Evolutionary conservation across 2,888 invertebrate species (phyloP), one percentile per base, ranked within the genome.

Genomic region (Aproaerema taeniolella): DNA sequence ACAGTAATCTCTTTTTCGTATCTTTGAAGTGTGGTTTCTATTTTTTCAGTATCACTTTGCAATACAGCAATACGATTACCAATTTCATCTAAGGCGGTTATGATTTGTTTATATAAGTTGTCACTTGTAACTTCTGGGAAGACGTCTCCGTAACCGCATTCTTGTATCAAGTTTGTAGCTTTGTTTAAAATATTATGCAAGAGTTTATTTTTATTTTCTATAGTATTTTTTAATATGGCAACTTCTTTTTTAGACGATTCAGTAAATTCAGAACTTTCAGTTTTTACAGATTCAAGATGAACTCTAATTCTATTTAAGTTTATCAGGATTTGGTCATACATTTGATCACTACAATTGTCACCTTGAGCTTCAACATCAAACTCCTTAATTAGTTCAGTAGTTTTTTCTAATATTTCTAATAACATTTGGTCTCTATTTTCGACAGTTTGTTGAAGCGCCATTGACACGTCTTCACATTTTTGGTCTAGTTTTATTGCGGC

Each of bases 51-150:
- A 7, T 35, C 35, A 15, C 26, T 35, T 35, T 35, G 15, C n/a
- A n/a, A n/a, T n/a, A 26, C 20, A 26, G 10, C 6, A 13, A 25
- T n/a, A 35, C 12, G 13, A 10, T 26, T 12, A 11, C 42, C 42
- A 39, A 76, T 59, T 50, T 61, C 58, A 10, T 75, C 61, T 36
- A 82, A 56, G 1, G 53, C 55, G n/a, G 52, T 30, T 20, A 63
- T 32, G 33, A 78, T 63, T 41, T 49, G 45, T 31, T 70, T 61
- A 37, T 60, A 55, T 43, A 10, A 43, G 11, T 34, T 40, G 41
- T 47, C 46, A 26, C 42, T 41, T 26, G 50, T 43, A 29, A 42
- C 35, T 20, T 56, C 48, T 31, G 25, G 42, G 2, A 41, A 43
- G 10, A 46, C 30, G 40, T 50, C 20, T 6, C 20, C 20, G 8